Conservation (phyloP, 2,797 vertebrate species). For the Acipenser ruthenus region DNA sequence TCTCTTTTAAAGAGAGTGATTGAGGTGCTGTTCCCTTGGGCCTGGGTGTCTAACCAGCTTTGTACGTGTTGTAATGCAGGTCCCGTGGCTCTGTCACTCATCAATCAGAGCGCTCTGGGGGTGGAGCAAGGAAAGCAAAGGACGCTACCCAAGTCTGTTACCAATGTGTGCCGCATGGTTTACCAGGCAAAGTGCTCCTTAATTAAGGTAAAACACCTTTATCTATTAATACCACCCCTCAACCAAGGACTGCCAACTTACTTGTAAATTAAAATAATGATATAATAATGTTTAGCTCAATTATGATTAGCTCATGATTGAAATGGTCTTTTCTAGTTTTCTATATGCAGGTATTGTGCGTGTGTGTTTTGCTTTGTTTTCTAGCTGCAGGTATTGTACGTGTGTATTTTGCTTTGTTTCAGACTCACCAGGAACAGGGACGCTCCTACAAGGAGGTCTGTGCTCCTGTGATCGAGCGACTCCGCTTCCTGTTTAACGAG, state of each 20-base stretch:
- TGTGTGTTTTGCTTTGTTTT: neutral
- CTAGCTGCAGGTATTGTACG: neutral
- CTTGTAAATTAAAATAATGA: too few relatives aligned
- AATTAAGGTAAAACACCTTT: slow-evolving; percentile 72
- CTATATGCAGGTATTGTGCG: too few relatives aligned
- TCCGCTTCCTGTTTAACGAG: slow-evolving; percentile 94
- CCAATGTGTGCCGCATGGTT: slow-evolving; percentile 93
- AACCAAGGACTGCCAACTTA: too few relatives aligned
- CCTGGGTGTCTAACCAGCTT: slow-evolving; percentile 1
- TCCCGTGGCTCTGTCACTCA: slow-evolving; percentile 84
- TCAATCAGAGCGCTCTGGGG: slow-evolving; percentile 80
- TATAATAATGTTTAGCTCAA: too few relatives aligned
- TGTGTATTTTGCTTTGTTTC: slow-evolving; percentile 11
- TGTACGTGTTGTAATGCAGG: slow-evolving; percentile 48
- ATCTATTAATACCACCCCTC: too few relatives aligned
- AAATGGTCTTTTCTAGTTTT: neutral
- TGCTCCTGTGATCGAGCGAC: slow-evolving; percentile 89
- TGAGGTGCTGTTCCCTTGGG: neutral
- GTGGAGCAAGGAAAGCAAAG: slow-evolving; percentile 91
- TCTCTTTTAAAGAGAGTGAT: neutral
- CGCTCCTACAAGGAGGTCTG: slow-evolving; percentile 99
- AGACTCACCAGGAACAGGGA: slow-evolving; percentile 98
- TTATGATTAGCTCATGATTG: too few relatives aligned
- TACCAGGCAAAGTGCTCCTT: slow-evolving; percentile 97
- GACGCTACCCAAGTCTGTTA: slow-evolving; percentile 87